Evolutionary conservation across 2,888 invertebrate species (phyloP), one percentile per base, ranked within the genome.

Genomic region (Leucoma salicis): DNA sequence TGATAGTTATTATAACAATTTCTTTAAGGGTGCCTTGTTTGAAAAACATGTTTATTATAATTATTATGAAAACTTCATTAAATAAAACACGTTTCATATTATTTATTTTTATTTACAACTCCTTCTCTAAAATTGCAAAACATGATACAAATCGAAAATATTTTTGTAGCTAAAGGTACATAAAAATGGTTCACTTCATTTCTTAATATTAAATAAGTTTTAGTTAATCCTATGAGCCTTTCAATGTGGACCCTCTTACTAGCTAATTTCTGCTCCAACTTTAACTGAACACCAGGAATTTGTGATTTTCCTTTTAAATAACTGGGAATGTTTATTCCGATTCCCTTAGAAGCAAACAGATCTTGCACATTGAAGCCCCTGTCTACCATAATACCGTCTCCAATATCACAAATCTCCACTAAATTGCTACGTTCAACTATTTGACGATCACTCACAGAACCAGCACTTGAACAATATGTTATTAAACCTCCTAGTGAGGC

Each of bases 321-420:
- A 1, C 13, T 24, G 3, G 34, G 35, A 8, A 14, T 27, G n/a
- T 35, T 24, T 2, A 35, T 7, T 4, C 6, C 11, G 3, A 60
- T 25, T 38, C 44, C 39, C 31, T 53, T 60, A 14, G 35, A 14
- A 14, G 36, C 50, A 46, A 60, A 59, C 8, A 35, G 12, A 18
- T 61, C 63, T 18, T 59, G 61, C 1, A 63, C 48, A 39, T 53
- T 57, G 21, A 59, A 62, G 1, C 57, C 59, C 14, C 57, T 15
- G 27, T 60, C 57, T 11, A 53, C 60, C 47, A 62, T 43, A 15
- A 60, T 53, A 1, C 32, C 13, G 7, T 38, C 38, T 3, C 32
- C 32, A 15, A 1, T 2, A 8, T 38, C 25, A 38, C 32, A 38
- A 5, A 14, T 14, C 4, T 32, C 3, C 11, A 24, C 2, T 15